These are phyloP conservation scores for Campylomormyrus tamandua DNA, from an alignment of 2,113 vertebrate genomes.

Conservation along the genomic window DNA sequence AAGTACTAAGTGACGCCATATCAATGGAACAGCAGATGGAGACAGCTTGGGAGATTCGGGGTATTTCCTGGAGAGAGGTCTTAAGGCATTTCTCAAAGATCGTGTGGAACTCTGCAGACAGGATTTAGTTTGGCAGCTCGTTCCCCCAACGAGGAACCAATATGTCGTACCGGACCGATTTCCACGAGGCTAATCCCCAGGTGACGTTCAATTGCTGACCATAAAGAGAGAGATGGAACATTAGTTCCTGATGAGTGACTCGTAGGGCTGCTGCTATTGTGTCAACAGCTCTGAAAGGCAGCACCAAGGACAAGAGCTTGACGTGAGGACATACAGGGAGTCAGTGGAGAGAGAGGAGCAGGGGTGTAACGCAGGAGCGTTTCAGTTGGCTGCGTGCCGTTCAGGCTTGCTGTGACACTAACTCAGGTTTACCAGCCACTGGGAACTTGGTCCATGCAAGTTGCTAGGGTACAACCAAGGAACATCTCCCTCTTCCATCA, in stretches of 20 bases:
- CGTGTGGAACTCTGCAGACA: neutral
- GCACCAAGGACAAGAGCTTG: neutral
- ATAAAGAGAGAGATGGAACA: neutral
- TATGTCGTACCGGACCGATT: neutral
- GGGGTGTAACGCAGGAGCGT: neutral
- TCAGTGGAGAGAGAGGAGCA: neutral
- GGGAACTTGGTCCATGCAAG: neutral
- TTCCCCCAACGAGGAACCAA: neutral
- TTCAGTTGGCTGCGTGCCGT: neutral
- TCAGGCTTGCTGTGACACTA: neutral
- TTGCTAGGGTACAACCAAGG: neutral
- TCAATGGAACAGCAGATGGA: neutral
- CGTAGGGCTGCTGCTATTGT: neutral
- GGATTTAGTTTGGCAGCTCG: neutral
- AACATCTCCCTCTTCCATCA: neutral
- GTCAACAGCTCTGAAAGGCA: neutral
- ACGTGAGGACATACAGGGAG: neutral
- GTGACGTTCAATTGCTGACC: neutral
- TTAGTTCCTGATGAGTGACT: neutral
- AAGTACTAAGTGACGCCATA: neutral
- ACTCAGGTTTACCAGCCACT: neutral
- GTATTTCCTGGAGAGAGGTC: neutral
- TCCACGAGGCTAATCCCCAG: neutral
- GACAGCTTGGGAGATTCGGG: neutral
- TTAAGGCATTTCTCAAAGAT: neutral